These are phyloP conservation scores for Corythornis vintsioides DNA, from an alignment of 2,113 vertebrate genomes.

Conservation along the genomic window DNA sequence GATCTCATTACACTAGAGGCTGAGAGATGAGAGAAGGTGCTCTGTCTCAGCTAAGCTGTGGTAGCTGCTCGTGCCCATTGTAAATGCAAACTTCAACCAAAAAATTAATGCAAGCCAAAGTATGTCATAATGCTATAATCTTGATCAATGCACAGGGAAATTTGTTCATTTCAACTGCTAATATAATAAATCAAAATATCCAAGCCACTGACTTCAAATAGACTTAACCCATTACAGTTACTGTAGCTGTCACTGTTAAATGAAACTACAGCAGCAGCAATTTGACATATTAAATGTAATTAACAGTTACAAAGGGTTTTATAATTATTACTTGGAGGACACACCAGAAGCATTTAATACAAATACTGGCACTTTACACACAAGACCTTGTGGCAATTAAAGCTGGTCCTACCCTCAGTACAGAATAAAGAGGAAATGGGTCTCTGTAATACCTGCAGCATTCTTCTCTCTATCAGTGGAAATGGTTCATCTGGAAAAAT, in stretches of 20 bases:
- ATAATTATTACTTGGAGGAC: not conserved
- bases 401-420: not conserved
- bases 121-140: not conserved
- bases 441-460: not conserved
- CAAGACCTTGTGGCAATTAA: not conserved
- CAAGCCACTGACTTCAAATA: not conserved
- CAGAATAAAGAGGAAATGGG: not conserved
- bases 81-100: not conserved
- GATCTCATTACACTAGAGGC: not conserved
- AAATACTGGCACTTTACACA: not conserved
- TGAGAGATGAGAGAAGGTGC: not conserved
- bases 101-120: not conserved
- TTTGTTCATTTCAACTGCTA: not conserved
- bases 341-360: not conserved
- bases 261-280: not conserved
- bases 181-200: not conserved
- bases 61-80: not conserved
- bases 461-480: not conserved
- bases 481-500: not conserved
- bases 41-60: not conserved
- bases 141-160: not conserved
- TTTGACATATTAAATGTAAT: not conserved
- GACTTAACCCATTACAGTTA: not conserved
- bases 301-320: not conserved
- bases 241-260: not conserved